phyloP scores from a whole-genome alignment of 2,113 vertebrate species.

The Riparia riparia region DNA sequence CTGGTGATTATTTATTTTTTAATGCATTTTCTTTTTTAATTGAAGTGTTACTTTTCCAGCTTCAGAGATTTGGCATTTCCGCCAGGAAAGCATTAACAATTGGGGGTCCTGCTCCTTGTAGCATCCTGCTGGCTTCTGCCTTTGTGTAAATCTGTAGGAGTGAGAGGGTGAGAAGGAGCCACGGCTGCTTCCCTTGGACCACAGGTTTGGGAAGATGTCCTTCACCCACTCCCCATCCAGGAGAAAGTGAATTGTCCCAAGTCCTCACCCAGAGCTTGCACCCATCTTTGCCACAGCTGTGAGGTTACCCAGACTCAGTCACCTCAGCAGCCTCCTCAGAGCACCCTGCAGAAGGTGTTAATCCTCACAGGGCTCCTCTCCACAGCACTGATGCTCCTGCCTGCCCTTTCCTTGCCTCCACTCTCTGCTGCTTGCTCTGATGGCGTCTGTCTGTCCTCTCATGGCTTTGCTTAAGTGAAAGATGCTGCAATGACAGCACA shows the following conservation, averaged over 20 bases:
- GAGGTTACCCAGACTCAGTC: background rate
- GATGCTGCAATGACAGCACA: background rate
- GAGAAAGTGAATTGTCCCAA: background rate
- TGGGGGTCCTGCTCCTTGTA: background rate
- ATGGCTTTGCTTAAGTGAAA: background rate
- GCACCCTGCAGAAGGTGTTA: background rate
- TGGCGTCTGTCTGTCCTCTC: background rate
- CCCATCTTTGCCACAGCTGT: background rate
- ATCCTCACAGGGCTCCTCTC: background rate
- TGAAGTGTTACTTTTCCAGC: background rate
- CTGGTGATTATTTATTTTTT: background rate
- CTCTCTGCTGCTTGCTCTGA: background rate
- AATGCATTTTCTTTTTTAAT: background rate
- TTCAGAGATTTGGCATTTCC: fast-evolving
- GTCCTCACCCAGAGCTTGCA: background rate
- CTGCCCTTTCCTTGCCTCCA: fast-evolving
- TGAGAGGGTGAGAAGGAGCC: background rate
- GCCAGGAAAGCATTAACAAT: fast-evolving
- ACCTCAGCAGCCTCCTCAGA: background rate
- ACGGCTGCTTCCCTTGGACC: fast-evolving
- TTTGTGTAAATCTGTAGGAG: background rate
- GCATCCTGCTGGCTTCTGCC: background rate
- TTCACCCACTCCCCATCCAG: background rate
- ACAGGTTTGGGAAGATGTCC: background rate
- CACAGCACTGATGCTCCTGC: background rate